These are phyloP conservation scores for Callimorpha dominula DNA, from an alignment of 2,888 invertebrate species.

Conservation along the genomic window DNA sequence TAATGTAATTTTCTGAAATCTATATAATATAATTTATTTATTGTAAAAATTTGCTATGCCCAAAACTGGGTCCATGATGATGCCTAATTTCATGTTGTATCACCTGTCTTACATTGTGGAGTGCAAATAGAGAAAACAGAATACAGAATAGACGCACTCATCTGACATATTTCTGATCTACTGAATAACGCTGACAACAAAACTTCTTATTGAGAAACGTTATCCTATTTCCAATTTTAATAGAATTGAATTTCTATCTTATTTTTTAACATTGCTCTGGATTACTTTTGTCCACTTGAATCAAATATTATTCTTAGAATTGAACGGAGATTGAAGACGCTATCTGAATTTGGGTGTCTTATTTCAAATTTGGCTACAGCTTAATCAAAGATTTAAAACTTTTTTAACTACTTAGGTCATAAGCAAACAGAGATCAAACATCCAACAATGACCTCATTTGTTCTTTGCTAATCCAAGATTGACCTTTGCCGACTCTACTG, in stretches of 20 bases:
- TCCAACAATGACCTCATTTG: not conserved
- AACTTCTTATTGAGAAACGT: not conserved
- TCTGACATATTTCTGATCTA: no score
- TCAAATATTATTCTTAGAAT: not conserved
- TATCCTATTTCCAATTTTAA: constrained; percentile 9
- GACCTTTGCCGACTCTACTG: not conserved
- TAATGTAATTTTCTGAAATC: no score
- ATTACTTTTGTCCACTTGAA: not conserved
- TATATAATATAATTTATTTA: no score
- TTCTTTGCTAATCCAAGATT: not conserved
- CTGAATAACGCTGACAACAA: not conserved
- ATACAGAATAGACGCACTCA: no score
- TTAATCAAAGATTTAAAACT: not conserved
- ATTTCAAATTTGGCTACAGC: not conserved
- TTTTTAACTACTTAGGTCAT: not conserved
- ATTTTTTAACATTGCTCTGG: no score
- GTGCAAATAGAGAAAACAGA: no score
- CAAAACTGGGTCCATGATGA: no score
- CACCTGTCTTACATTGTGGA: no score
- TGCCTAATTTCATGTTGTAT: no score
- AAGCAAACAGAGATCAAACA: not conserved
- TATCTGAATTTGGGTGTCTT: not conserved
- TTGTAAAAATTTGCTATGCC: no score
- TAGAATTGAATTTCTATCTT: constrained; percentile 1
- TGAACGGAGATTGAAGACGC: not conserved